These are phyloP conservation scores for Philonicus albiceps DNA, from an alignment of 2,888 invertebrate genomes.

Conservation along the genomic window DNA sequence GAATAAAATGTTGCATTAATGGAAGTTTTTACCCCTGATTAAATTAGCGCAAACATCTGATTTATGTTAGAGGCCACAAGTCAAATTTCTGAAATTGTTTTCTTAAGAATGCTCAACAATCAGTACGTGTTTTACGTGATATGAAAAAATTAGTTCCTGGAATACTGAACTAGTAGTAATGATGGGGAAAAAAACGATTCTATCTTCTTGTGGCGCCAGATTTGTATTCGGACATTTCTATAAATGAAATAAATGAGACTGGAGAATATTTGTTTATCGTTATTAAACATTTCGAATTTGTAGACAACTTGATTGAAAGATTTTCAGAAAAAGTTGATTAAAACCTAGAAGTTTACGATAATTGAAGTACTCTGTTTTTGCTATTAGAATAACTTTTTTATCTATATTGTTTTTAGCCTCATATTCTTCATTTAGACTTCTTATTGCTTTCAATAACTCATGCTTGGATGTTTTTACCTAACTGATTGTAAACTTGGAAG, in stretches of 20 bases:
- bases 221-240: neutral
- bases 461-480: too few species aligned
- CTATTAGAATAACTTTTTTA: neutral
- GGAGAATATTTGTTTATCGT: neutral
- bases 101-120: neutral
- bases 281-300: neutral
- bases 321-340: neutral
- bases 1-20: neutral
- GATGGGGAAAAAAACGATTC: neutral
- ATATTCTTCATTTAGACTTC: too few species aligned
- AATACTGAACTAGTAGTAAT: neutral
- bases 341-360: neutral
- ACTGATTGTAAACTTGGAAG: too few species aligned
- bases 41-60: neutral
- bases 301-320: neutral
- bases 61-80: neutral
- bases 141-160: neutral
- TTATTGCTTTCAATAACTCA: too few species aligned
- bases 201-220: neutral
- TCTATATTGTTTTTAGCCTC: too few species aligned
- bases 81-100: neutral
- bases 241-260: neutral
- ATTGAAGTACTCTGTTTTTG: neutral
- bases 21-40: neutral
- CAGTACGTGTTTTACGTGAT: neutral